phyloP scores from a whole-genome alignment of 2,888 invertebrate genomes.

The Cheilosia pagana region DNA sequence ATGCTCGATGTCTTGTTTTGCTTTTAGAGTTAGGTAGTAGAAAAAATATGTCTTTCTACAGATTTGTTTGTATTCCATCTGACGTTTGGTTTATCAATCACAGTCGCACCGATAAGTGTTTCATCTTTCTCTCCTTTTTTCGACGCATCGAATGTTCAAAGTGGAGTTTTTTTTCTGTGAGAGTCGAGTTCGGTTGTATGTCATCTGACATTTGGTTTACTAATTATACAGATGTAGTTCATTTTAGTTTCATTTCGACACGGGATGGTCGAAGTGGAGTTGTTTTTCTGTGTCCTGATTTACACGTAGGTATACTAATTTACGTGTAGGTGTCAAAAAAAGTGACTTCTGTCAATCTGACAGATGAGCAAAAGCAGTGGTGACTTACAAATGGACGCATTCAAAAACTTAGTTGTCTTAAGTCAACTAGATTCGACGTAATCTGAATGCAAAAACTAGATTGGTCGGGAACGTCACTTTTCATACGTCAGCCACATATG shows the following conservation, averaged over 20 bases:
- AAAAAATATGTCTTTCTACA: neutral
- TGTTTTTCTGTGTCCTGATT: neutral
- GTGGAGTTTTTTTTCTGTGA: neutral
- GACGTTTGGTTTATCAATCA: slow-evolving; percentile 4
- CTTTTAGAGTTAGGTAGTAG: neutral
- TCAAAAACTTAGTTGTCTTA: no score
- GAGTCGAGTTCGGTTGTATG: slow-evolving; percentile 40
- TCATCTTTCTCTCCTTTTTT: neutral
- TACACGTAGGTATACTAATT: no score
- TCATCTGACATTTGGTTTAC: neutral
- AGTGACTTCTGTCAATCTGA: no score
- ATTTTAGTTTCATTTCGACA: neutral
- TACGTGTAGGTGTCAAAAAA: no score
- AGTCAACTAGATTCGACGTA: no score
- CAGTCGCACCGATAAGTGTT: neutral
- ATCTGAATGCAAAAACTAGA: no score
- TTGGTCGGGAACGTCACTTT: no score
- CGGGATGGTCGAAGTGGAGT: neutral
- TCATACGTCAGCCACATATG: no score
- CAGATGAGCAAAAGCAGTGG: no score
- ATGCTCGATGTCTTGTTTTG: slow-evolving; percentile 7
- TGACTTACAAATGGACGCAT: no score
- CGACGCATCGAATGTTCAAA: neutral
- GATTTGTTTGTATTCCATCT: slow-evolving; percentile 40
- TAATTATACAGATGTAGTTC: neutral